Evolutionary conservation across 1,140 invertebrate species (phyloP).

Genomic region (silkworm (Bombyx mori)): ASM3026992v2 NC_085129.1:7459501-7460000

Average conservation of each 20-base stretch:
- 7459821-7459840: conserved; percentile 86
- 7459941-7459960: conserved; percentile 90
- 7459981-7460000: conserved; percentile 87
- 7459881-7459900: conserved; percentile 90
- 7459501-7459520: conserved; percentile 84
- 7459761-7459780: conserved; percentile 85
- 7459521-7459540: conserved; percentile 85
- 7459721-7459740: conserved; percentile 88
- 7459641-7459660: conserved; percentile 86
- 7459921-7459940: conserved; percentile 88
- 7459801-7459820: conserved; percentile 79
- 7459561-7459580: conserved; percentile 85
- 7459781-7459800: conserved; percentile 85
- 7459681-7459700: conserved; percentile 96
- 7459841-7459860: conserved; percentile 84
- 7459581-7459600: conserved; percentile 82
- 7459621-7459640: conserved; percentile 83
- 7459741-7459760: conserved; percentile 91
- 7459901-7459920: conserved; percentile 87
- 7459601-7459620: conserved; percentile 81
- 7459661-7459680: conserved; percentile 87
- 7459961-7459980: conserved; percentile 86
- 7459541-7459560: conserved; percentile 86
- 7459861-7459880: conserved; percentile 86
- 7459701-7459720: conserved; percentile 94